These are phyloP conservation scores for Apodemus speciosus DNA, from an alignment of 2,113 vertebrate species.

Conservation along the genomic window DNA sequence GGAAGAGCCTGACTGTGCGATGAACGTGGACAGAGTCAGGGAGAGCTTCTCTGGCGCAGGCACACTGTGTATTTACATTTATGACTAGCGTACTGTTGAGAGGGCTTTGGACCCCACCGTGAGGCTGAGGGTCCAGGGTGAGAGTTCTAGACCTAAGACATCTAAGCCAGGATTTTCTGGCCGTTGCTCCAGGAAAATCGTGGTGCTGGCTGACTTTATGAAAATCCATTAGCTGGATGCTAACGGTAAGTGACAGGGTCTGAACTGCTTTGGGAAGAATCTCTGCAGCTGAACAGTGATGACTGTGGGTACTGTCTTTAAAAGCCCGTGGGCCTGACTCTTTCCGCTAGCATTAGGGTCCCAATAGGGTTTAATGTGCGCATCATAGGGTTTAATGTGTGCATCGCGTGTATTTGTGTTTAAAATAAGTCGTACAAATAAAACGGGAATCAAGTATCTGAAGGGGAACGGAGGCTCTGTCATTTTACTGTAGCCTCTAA, in stretches of 20 bases:
- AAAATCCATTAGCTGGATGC: neutral
- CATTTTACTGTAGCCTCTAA: neutral
- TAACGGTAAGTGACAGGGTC: neutral
- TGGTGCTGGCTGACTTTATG: neutral
- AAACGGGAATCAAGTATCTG: neutral
- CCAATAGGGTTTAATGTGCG: neutral
- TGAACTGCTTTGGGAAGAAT: neutral
- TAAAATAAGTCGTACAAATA: neutral
- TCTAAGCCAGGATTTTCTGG: neutral
- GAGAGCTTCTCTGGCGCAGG: neutral
- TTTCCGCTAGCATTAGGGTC: neutral
- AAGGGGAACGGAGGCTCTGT: neutral
- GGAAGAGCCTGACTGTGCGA: neutral
- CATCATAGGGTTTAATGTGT: neutral
- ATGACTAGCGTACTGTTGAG: neutral
- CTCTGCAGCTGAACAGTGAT: neutral
- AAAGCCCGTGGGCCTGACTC: neutral
- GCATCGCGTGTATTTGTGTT: neutral
- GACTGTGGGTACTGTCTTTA: neutral
- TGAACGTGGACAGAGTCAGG: neutral
- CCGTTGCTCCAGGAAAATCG: slow-evolving; percentile 14
- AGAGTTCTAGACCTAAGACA: neutral
- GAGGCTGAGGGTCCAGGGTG: neutral
- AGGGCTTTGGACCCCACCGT: neutral
- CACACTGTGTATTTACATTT: neutral